phyloP scores from a whole-genome alignment of 1,140 invertebrate species.

The Camponotus floridanus region DNA sequence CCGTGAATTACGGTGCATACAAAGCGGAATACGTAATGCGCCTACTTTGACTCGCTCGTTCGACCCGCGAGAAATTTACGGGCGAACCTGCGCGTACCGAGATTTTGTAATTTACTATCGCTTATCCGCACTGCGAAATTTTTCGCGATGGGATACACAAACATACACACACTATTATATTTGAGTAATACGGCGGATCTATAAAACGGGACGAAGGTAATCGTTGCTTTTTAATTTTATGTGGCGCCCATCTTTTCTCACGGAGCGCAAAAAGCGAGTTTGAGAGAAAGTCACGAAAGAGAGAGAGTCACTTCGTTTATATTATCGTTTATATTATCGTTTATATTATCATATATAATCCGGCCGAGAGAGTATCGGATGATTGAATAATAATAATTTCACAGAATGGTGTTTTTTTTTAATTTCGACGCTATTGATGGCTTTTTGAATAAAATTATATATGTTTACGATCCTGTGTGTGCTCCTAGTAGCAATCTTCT shows the following conservation, averaged over 20 bases:
- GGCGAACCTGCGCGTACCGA: neutral
- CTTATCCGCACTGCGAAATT: conserved; percentile 29
- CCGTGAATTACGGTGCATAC: conserved; percentile 64
- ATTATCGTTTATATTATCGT: neutral
- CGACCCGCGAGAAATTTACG: conserved; percentile 67
- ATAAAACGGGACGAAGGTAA: conserved; percentile 49
- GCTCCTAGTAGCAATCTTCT: neutral
- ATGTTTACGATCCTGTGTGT: neutral
- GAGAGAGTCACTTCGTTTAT: conserved; percentile 3
- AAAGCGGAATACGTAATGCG: conserved; percentile 63
- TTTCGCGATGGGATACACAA: neutral
- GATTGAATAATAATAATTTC: neutral
- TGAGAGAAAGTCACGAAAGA: conserved; percentile 13
- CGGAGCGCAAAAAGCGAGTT: neutral
- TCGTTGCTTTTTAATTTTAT: conserved; percentile 58
- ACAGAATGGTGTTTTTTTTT: neutral
- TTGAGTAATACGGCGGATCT: conserved; percentile 49
- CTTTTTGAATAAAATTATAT: neutral
- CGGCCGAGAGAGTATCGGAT: neutral
- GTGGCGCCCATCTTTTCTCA: neutral
- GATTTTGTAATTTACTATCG: conserved; percentile 69
- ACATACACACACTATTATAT: neutral
- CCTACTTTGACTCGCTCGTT: conserved; percentile 61
- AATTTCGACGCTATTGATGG: neutral
- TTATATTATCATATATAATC: neutral